phyloP scores from a whole-genome alignment of 2,888 invertebrate species.

The Polydrusus tereticollis region DNA sequence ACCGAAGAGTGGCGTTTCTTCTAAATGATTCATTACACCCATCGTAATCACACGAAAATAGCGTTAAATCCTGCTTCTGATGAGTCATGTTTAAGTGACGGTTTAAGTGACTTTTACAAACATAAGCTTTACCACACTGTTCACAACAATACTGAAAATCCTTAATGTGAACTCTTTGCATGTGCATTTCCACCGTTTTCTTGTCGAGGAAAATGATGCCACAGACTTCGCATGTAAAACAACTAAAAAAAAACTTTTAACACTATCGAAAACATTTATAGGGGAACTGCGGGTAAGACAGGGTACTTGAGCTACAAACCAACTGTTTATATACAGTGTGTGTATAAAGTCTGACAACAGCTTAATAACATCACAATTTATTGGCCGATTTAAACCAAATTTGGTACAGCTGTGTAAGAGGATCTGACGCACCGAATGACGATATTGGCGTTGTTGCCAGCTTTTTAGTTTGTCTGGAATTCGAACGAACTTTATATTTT shows the following conservation, averaged over 20 bases:
- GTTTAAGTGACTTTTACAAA: slow-evolving; percentile 49
- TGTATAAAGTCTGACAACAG: no score
- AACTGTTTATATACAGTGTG: not conserved
- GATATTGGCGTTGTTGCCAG: no score
- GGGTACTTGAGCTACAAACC: not conserved
- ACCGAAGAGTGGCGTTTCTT: slow-evolving; percentile 4
- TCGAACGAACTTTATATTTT: no score
- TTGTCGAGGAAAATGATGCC: slow-evolving; percentile 51
- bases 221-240: slow-evolving; percentile 50
- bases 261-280: no score
- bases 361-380: no score
- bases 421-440: no score
- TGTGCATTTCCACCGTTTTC: slow-evolving; percentile 49
- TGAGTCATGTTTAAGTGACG: slow-evolving; percentile 53
- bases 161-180: slow-evolving; percentile 65
- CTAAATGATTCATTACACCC: slow-evolving; percentile 19
- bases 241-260: slow-evolving; percentile 25
- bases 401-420: no score
- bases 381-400: no score
- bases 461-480: no score
- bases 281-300: no score
- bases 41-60: not conserved
- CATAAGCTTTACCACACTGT: slow-evolving; percentile 54
- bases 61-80: not conserved
- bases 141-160: slow-evolving; percentile 62